Evolutionary conservation across 2,113 vertebrate genomes (phyloP).

Genomic region (Maccullochella peelii): DNA sequence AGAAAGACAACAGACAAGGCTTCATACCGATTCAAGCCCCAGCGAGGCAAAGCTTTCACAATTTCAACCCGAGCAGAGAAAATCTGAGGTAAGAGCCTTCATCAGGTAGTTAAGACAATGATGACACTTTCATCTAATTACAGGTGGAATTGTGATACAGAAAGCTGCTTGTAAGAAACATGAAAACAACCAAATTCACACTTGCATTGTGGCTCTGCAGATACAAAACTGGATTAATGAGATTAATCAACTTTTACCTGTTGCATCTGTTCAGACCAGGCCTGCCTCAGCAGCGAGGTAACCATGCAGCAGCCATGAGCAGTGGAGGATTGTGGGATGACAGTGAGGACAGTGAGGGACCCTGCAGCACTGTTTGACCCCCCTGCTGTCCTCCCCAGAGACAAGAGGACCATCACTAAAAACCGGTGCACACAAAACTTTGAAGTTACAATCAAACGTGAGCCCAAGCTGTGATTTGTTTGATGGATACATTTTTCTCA

Average conservation of each 20-base stretch:
- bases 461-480: neutral
- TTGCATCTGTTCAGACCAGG: slow-evolving; percentile 53
- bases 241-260: neutral
- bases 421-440: slow-evolving; percentile 3
- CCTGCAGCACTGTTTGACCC: slow-evolving; percentile 84
- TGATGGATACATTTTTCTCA: neutral
- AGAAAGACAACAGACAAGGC: slow-evolving; percentile 77
- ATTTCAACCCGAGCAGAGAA: slow-evolving; percentile 60
- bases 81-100: slow-evolving; percentile 63
- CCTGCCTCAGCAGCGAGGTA: slow-evolving; percentile 57
- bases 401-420: neutral
- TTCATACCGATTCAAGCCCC: slow-evolving; percentile 69
- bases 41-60: slow-evolving; percentile 55
- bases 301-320: slow-evolving; percentile 31
- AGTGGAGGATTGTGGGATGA: slow-evolving; percentile 78
- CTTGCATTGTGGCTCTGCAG: neutral
- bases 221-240: neutral
- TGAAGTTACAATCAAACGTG: neutral
- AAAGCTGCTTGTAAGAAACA: neutral
- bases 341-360: slow-evolving; percentile 85
- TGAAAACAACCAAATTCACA: neutral
- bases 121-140: neutral
- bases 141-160: neutral
- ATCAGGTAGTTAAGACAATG: neutral
- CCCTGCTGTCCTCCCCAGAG: neutral